phyloP scores from a whole-genome alignment of 1,140 invertebrate genomes.

The Hyposmocoma kahamanoa region DNA sequence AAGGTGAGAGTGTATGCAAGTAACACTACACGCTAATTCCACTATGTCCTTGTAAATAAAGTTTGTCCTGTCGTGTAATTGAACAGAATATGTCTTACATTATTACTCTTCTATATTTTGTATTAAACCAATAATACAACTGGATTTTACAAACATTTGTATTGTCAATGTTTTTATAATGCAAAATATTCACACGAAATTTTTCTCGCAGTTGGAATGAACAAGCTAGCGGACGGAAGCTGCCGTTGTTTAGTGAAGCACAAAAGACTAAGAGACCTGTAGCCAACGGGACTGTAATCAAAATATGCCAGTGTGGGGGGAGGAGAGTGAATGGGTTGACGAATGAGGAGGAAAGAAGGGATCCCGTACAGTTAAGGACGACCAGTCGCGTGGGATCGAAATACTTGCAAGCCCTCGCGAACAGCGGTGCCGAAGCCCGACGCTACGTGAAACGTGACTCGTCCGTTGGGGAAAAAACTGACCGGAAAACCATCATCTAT shows the following conservation, averaged over 20 bases:
- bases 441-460: constrained; percentile 57
- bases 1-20: constrained; percentile 63
- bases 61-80: no score
- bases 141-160: no score
- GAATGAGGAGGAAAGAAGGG: constrained; percentile 28
- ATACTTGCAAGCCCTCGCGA: constrained; percentile 65
- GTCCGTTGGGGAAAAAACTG: constrained; percentile 40
- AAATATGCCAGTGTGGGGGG: constrained; percentile 58
- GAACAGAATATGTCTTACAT: no score
- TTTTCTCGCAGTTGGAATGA: constrained; percentile 64
- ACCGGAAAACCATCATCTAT: constrained; percentile 41
- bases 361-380: constrained; percentile 42
- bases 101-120: no score
- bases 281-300: constrained; percentile 51
- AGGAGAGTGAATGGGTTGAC: constrained; percentile 49
- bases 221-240: constrained; percentile 63
- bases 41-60: no score
- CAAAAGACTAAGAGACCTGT: constrained; percentile 68
- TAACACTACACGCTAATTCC: background rate
- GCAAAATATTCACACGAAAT: background rate
- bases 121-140: no score
- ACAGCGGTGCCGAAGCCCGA: constrained; percentile 24
- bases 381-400: constrained; percentile 65
- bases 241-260: constrained; percentile 69
- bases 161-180: no score